phyloP scores from a whole-genome alignment of 2,113 vertebrate species.

The Nestor notabilis region DNA sequence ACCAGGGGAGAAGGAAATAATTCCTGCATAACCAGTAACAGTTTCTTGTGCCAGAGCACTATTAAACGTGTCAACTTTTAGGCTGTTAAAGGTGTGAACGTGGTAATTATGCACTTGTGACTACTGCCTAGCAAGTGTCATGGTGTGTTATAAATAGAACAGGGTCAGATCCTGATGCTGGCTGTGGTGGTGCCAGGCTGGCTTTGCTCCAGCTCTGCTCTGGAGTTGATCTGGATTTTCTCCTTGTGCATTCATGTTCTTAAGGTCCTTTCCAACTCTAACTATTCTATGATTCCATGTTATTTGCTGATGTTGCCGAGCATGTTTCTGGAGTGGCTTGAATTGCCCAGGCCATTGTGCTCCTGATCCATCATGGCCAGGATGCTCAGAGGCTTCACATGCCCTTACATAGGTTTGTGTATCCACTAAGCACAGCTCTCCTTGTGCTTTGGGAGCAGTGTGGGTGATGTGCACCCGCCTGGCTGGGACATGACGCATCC shows the following conservation, averaged over 20 bases:
- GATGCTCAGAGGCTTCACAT: not conserved
- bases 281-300: no score
- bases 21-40: not conserved
- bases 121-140: not conserved
- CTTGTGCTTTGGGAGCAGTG: not conserved
- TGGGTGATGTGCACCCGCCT: fast-evolving
- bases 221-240: not conserved
- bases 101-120: not conserved
- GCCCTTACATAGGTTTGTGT: not conserved
- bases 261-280: not conserved
- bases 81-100: not conserved
- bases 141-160: not conserved
- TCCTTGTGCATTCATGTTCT: not conserved
- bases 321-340: not conserved
- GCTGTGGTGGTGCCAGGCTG: not conserved
- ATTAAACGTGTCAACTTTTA: not conserved
- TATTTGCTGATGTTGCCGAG: not conserved
- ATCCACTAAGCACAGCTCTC: not conserved
- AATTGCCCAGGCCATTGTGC: not conserved
- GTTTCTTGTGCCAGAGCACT: not conserved
- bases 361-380: fast-evolving
- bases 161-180: not conserved
- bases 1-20: not conserved
- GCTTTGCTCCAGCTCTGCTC: not conserved
- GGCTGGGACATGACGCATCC: not conserved